These are phyloP conservation scores for Crax fasciolata DNA, from an alignment of 2,797 vertebrate genomes.

Conservation along the genomic window DNA sequence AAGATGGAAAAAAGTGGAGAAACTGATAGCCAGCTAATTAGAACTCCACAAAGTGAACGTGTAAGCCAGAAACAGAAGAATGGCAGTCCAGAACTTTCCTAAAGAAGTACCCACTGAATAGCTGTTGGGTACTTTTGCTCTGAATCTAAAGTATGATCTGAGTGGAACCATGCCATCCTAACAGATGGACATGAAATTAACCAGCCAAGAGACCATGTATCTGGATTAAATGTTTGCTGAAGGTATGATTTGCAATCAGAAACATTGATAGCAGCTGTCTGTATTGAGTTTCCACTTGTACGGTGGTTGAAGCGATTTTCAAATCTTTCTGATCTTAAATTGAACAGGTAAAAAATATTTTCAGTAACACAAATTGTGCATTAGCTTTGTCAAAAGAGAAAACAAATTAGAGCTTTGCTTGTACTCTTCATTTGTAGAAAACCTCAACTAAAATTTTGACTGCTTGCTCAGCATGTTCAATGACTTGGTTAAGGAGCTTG, in stretches of 20 bases:
- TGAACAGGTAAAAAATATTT: not conserved
- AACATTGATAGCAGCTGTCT: conserved; percentile 45
- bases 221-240: not conserved
- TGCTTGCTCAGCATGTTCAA: conserved; percentile 1
- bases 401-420: not conserved
- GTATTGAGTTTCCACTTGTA: not conserved
- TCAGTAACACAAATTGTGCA: not conserved
- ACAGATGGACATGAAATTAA: conserved; percentile 26
- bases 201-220: conserved; percentile 27
- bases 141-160: not conserved
- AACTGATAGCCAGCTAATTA: not conserved
- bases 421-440: not conserved
- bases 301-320: conserved; percentile 10
- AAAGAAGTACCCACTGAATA: not conserved
- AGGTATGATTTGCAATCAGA: not conserved
- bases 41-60: not conserved
- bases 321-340: conserved; percentile 3
- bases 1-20: not conserved
- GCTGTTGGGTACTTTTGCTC: not conserved
- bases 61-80: not conserved
- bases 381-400: not conserved
- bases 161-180: not conserved
- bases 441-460: not conserved
- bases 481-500: not conserved
- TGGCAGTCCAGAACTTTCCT: not conserved